Conservation (phyloP, 2,888 invertebrate genomes). For the Lottia gigantea region DNA sequence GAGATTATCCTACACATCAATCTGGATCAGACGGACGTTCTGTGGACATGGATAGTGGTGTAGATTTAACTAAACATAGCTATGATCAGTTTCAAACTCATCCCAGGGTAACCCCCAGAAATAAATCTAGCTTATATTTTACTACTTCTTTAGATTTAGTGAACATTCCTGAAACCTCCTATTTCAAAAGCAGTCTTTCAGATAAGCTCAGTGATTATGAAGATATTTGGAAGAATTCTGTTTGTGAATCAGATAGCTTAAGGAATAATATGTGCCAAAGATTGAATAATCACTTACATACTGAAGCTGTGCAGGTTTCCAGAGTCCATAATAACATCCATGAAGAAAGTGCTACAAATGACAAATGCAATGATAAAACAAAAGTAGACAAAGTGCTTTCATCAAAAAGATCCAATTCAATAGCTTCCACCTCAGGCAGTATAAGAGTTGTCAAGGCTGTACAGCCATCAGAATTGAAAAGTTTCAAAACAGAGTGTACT, state of each 20-base stretch:
- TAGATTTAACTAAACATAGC: not conserved
- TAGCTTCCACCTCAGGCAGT: not conserved
- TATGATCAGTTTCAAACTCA: not conserved
- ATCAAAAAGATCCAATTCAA: not conserved
- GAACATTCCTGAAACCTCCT: slow-evolving; percentile 66
- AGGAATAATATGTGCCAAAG: slow-evolving; percentile 16
- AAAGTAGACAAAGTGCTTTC: not conserved
- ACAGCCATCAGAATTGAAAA: not conserved
- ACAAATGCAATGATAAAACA: not conserved
- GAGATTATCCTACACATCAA: not conserved
- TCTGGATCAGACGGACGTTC: not conserved
- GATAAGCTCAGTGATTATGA: slow-evolving; percentile 96
- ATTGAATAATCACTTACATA: not conserved
- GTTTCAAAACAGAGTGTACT: not conserved
- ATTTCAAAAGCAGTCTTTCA: slow-evolving; percentile 86
- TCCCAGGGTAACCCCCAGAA: slow-evolving; percentile 21
- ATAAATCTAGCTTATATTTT: slow-evolving; percentile 43
- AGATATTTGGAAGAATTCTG: slow-evolving; percentile 80
- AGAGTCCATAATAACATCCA: not conserved
- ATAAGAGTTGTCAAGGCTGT: not conserved
- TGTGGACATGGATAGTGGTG: slow-evolving; percentile 3
- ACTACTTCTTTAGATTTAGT: slow-evolving; percentile 46
- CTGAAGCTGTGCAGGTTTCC: not conserved
- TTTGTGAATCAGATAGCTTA: slow-evolving; percentile 30
- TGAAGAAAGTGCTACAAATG: not conserved